Evolutionary conservation across 1,140 invertebrate species (phyloP).

Genomic region (Diorhabda sublineata): DNA sequence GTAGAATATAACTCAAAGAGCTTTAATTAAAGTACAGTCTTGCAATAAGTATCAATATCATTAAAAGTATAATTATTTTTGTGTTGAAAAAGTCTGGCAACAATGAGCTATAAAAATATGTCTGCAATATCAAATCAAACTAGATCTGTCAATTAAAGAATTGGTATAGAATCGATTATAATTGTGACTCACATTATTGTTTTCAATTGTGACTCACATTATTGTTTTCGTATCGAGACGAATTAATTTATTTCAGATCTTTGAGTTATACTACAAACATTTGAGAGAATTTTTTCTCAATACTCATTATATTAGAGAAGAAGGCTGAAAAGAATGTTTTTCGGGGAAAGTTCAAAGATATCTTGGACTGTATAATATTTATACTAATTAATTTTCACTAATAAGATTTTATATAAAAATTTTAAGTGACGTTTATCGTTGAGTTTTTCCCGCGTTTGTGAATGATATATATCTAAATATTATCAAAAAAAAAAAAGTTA

Average conservation of each 20-base stretch:
- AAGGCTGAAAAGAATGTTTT: constrained; percentile 39
- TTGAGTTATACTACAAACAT: constrained; percentile 22
- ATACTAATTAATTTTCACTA: constrained; percentile 27
- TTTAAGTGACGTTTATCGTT: constrained; percentile 5
- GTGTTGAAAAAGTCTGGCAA: no score
- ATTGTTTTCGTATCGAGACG: no score
- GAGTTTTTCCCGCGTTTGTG: constrained; percentile 13
- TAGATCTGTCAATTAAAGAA: no score
- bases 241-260: not conserved
- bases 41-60: no score
- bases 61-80: no score
- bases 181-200: no score
- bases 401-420: constrained; percentile 10
- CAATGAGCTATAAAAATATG: no score
- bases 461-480: constrained; percentile 17
- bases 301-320: constrained; percentile 41
- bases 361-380: constrained; percentile 42
- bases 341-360: constrained; percentile 24
- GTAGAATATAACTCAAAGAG: not conserved
- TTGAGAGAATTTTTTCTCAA: constrained; percentile 34
- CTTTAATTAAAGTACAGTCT: not conserved
- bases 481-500: not conserved
- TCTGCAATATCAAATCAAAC: no score
- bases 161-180: no score
- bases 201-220: no score